Evolutionary conservation across 2,113 vertebrate species (phyloP).

Genomic region (Rhinoptilus africanus): DNA sequence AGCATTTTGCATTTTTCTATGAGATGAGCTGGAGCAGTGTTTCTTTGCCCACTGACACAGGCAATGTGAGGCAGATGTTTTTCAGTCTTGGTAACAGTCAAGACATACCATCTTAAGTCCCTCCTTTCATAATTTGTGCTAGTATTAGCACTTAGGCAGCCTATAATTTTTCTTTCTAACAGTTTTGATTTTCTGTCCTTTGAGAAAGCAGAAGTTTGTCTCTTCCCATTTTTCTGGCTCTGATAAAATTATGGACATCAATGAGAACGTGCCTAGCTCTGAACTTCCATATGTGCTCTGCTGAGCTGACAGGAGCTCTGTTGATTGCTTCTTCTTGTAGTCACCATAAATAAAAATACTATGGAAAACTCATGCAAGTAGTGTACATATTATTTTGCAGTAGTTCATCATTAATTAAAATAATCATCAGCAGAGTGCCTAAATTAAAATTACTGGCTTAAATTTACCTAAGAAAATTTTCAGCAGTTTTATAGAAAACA

Average conservation of each 20-base stretch:
- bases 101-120: background rate
- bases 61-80: background rate
- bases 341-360: background rate
- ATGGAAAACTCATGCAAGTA: background rate
- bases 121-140: background rate
- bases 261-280: background rate
- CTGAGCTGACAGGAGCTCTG: background rate
- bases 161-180: background rate
- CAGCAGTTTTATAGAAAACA: background rate
- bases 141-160: background rate
- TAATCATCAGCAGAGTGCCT: rapidly evolving
- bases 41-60: background rate
- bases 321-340: background rate
- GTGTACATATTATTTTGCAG: background rate
- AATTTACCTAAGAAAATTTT: background rate
- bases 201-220: background rate
- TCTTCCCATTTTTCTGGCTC: background rate
- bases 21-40: background rate
- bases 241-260: background rate
- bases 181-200: background rate
- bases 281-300: background rate
- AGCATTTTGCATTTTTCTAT: background rate
- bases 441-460: background rate
- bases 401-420: background rate
- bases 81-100: background rate